These are phyloP conservation scores for Dasypus novemcinctus DNA, from an alignment of 2,113 vertebrate genomes.

Conservation along the genomic window DNA sequence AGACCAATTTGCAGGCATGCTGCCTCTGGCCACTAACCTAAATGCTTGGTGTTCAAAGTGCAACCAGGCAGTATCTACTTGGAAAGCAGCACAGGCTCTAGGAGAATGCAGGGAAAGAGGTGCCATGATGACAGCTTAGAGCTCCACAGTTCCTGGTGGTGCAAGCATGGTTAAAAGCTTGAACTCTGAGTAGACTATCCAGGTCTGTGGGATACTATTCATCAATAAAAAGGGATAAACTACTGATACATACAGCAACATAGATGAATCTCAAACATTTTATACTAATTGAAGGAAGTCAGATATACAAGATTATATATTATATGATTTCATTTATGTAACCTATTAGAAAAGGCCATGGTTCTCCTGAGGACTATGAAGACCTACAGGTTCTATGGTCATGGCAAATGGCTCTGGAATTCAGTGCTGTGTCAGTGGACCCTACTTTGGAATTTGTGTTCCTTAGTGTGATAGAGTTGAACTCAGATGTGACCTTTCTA, in stretches of 20 bases:
- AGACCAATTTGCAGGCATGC: background rate
- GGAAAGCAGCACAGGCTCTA: background rate
- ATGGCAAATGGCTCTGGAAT: no score
- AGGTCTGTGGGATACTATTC: background rate
- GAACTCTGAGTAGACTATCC: background rate
- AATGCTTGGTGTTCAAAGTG: background rate
- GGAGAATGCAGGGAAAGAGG: background rate
- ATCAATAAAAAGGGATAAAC: conserved; percentile 31
- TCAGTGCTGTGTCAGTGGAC: no score
- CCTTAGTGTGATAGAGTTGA: no score
- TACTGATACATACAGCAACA: background rate
- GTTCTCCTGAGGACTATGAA: no score
- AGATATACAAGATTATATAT: background rate
- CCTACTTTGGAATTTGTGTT: no score
- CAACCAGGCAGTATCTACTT: background rate
- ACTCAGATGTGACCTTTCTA: no score
- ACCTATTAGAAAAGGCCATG: no score
- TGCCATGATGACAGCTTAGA: background rate
- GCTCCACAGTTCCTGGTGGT: background rate
- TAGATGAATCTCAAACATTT: conserved; percentile 1
- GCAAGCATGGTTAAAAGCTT: background rate
- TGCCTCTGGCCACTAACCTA: background rate
- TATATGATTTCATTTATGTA: background rate
- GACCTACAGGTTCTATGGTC: no score
- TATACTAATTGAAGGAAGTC: conserved; percentile 32